Percentiles rank a stretch among this genome's conserved stretches.
Evolutionary conservation across 1,140 invertebrate species (phyloP).

Genomic region (Chlorops oryzae): DNA sequence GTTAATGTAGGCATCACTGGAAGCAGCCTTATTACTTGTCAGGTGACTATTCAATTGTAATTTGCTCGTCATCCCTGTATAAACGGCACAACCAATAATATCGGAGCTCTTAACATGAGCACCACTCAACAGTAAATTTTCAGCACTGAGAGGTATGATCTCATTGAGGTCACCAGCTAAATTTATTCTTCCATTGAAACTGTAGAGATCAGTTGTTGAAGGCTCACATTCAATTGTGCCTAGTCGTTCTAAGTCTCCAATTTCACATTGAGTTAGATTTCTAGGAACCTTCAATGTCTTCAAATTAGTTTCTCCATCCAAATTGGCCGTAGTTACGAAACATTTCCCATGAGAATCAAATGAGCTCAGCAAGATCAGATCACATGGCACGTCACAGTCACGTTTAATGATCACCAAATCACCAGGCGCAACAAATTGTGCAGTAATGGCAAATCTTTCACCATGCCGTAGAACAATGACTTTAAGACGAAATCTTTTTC

Average conservation of each 20-base stretch:
- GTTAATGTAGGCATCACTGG: conserved; percentile 73
- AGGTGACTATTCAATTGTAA: conserved; percentile 76
- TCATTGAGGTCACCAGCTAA: conserved; percentile 46
- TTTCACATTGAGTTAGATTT: conserved; percentile 34
- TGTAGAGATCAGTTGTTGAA: conserved; percentile 67
- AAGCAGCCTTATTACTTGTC: conserved; percentile 71
- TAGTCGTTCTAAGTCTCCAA: conserved; percentile 50
- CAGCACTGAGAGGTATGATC: conserved; percentile 53
- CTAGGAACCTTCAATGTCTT: conserved; percentile 70
- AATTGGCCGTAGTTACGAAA: conserved; percentile 97
- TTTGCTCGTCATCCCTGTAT: conserved; percentile 76
- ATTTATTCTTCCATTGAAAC: conserved; percentile 66
- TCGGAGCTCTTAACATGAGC: conserved; percentile 76
- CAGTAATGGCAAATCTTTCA: conserved; percentile 52
- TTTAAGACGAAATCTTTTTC: conserved; percentile 6
- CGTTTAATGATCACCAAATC: conserved; percentile 65
- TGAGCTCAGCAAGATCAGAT: conserved; percentile 65
- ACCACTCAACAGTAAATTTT: conserved; percentile 73
- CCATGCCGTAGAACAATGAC: conserved; percentile 59
- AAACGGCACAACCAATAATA: conserved; percentile 74
- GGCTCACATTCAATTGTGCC: conserved; percentile 64
- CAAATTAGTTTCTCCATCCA: conserved; percentile 98
- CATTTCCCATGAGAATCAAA: conserved; percentile 94
- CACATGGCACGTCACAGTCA: conserved; percentile 73
- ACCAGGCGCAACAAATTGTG: conserved; percentile 61